phyloP scores from a whole-genome alignment of 2,113 vertebrate species.

The Cathartes aura region DNA sequence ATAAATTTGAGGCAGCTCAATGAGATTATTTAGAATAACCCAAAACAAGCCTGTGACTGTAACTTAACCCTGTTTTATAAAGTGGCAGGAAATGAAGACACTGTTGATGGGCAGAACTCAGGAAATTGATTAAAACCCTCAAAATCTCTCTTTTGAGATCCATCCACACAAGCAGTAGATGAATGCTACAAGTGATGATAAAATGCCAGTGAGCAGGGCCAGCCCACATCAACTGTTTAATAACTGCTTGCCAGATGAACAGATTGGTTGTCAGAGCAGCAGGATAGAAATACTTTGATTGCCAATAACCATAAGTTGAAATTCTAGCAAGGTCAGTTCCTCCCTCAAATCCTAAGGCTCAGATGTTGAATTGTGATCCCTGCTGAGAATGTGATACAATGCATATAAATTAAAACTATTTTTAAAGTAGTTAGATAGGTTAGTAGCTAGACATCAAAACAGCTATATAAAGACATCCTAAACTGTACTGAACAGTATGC shows the following conservation, averaged over 20 bases:
- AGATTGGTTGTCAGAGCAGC: constrained; percentile 4
- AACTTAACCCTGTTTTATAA: constrained; percentile 33
- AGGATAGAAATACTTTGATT: not conserved
- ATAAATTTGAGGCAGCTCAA: not conserved
- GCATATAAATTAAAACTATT: not conserved
- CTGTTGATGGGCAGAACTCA: constrained; percentile 14
- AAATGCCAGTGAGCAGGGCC: not conserved
- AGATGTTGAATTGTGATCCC: not conserved
- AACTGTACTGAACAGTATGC: not conserved
- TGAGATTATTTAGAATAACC: not conserved
- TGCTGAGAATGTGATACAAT: not conserved
- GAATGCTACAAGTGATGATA: not conserved
- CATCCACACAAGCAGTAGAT: not conserved
- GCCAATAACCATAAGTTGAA: not conserved
- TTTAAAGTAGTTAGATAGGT: not conserved
- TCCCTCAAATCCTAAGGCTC: not conserved
- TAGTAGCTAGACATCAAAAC: not conserved
- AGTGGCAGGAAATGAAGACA: constrained; percentile 43
- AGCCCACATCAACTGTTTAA: not conserved
- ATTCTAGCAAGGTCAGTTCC: not conserved
- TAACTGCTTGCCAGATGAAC: constrained; percentile 3
- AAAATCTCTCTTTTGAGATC: not conserved
- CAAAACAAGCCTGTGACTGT: not conserved
- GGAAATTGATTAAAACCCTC: constrained; percentile 30
- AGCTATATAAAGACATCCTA: not conserved